Evolutionary conservation across 1,140 invertebrate species (phyloP).

Genomic region (Chlorops oryzae): DNA sequence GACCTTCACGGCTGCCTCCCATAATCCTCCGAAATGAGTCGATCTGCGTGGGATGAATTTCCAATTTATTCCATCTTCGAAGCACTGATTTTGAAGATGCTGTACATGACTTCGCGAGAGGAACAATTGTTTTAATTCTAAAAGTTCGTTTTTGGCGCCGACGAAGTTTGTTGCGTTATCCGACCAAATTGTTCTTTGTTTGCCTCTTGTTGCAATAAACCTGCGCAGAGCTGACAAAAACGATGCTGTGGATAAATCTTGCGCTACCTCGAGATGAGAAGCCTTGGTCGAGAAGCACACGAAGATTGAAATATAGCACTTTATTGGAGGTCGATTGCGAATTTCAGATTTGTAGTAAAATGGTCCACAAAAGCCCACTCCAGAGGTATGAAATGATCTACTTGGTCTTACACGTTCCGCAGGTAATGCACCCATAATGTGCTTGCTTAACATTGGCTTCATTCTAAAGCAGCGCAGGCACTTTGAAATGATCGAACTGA

Average conservation of each 20-base stretch:
- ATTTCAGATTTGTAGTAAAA: conserved; percentile 8
- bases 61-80: too few relatives aligned
- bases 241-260: too few relatives aligned
- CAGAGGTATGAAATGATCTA: neutral
- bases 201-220: too few relatives aligned
- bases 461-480: neutral
- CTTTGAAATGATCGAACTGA: neutral
- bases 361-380: neutral
- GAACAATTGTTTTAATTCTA: too few relatives aligned
- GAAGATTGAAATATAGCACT: conserved; percentile 7
- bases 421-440: neutral
- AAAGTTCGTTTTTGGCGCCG: too few relatives aligned
- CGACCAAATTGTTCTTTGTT: too few relatives aligned
- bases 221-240: too few relatives aligned
- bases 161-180: too few relatives aligned
- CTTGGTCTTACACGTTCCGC: neutral
- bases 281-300: conserved; percentile 1
- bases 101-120: too few relatives aligned
- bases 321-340: neutral
- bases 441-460: neutral
- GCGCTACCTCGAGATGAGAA: neutral
- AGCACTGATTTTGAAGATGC: too few relatives aligned
- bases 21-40: neutral
- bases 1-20: conserved; percentile 8
- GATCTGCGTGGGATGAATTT: neutral